A percentile compares a stretch with the other conserved stretches of the same genome.
phyloP scores from a whole-genome alignment of 2,888 invertebrate species.

The Parnassius apollo region DNA sequence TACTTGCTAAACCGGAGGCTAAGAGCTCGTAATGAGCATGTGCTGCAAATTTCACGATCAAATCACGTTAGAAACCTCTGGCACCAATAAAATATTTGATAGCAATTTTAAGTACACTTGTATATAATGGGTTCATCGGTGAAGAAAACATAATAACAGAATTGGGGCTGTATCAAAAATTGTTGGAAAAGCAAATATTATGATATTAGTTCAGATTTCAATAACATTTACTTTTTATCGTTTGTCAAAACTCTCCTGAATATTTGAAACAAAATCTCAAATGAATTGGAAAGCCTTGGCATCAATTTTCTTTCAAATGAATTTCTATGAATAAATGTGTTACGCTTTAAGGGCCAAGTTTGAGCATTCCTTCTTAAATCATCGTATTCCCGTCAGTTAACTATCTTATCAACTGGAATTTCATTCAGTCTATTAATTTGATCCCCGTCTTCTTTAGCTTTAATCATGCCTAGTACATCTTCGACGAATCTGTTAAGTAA shows the following conservation, averaged over 20 bases:
- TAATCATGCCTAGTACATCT: constrained; percentile 72
- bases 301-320: neutral
- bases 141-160: too few species aligned
- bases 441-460: constrained; percentile 80
- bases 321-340: constrained; percentile 39
- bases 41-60: too few species aligned
- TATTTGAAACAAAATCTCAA: neutral
- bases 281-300: neutral
- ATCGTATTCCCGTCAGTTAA: constrained; percentile 84
- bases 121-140: too few species aligned
- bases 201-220: too few species aligned
- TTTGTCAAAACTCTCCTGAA: neutral
- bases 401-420: constrained; percentile 81
- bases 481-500: constrained; percentile 79
- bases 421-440: constrained; percentile 79
- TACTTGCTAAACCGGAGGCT: too few species aligned
- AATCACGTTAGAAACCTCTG: too few species aligned
- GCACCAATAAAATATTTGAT: too few species aligned
- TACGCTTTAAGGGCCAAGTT: constrained; percentile 53
- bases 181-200: too few species aligned
- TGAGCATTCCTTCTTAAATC: constrained; percentile 64
- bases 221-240: too few species aligned
- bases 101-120: too few species aligned
- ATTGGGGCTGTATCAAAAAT: too few species aligned
- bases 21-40: too few species aligned